phyloP scores from a whole-genome alignment of 2,888 invertebrate species.

The Callyntrura sp. region DNA sequence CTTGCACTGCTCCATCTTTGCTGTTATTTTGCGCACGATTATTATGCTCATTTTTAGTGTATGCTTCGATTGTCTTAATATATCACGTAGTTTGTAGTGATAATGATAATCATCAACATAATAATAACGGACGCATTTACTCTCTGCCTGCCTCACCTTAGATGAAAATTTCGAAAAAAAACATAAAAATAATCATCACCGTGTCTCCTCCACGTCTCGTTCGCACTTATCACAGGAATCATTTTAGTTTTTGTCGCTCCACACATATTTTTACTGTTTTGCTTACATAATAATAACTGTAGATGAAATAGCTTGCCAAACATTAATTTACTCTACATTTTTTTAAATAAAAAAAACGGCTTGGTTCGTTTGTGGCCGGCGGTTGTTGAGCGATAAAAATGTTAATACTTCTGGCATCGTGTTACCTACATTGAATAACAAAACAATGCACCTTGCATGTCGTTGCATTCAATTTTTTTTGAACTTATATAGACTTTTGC shows the following conservation, averaged over 20 bases:
- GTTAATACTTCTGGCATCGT: constrained; percentile 26
- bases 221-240: not conserved
- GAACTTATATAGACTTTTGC: no score
- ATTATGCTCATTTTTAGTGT: no score
- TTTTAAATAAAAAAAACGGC: not conserved
- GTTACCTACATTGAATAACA: not conserved
- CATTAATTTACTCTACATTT: constrained; percentile 46
- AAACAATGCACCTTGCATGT: not conserved
- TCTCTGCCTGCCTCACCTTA: no score
- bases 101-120: no score
- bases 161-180: no score
- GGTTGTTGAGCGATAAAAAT: constrained; percentile 8
- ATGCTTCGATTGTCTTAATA: no score
- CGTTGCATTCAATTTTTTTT: not conserved
- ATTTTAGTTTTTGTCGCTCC: not conserved
- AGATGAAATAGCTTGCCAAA: constrained; percentile 30
- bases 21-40: no score
- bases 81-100: not conserved
- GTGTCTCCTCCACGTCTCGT: not conserved
- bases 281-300: constrained; percentile 28
- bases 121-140: no score
- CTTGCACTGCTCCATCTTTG: no score
- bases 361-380: constrained; percentile 8
- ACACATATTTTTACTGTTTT: no score
- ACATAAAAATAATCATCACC: not conserved